Percentiles rank a stretch among this genome's conserved stretches.
Evolutionary conservation across 2,797 vertebrate species (phyloP).

Genomic region (Pseudochirops cupreus): DNA sequence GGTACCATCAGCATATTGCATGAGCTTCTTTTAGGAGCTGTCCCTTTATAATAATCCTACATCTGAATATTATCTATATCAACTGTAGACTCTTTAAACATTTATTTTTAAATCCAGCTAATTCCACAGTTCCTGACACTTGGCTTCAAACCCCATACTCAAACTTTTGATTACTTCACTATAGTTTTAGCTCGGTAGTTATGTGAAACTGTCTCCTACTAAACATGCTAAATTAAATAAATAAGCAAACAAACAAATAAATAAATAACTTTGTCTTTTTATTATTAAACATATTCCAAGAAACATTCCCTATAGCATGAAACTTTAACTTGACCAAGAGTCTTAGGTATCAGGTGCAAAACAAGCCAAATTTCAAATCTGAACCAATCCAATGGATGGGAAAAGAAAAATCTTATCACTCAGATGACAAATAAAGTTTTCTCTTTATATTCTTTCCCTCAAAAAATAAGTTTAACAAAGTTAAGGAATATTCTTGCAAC

Average conservation of each 20-base stretch:
- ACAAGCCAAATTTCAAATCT: not conserved
- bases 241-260: too few relatives aligned
- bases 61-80: not conserved
- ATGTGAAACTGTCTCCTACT: not conserved
- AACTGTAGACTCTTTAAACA: not conserved
- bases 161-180: not conserved
- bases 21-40: not conserved
- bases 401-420: not conserved
- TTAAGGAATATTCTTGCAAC: constrained; percentile 27
- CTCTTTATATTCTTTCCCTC: constrained; percentile 18
- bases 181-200: not conserved
- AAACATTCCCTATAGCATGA: not conserved
- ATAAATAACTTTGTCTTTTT: too few relatives aligned
- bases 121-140: not conserved
- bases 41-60: not conserved
- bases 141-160: not conserved
- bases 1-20: not conserved
- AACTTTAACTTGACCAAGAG: not conserved
- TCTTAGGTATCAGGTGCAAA: constrained; percentile 6
- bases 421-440: constrained; percentile 19
- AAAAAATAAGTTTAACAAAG: constrained; percentile 63
- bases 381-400: not conserved
- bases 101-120: not conserved
- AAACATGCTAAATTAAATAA: too few relatives aligned
- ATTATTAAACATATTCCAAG: not conserved